These are phyloP conservation scores for Noctua janthe DNA, from an alignment of 2,888 invertebrate species.

Conservation along the genomic window DNA sequence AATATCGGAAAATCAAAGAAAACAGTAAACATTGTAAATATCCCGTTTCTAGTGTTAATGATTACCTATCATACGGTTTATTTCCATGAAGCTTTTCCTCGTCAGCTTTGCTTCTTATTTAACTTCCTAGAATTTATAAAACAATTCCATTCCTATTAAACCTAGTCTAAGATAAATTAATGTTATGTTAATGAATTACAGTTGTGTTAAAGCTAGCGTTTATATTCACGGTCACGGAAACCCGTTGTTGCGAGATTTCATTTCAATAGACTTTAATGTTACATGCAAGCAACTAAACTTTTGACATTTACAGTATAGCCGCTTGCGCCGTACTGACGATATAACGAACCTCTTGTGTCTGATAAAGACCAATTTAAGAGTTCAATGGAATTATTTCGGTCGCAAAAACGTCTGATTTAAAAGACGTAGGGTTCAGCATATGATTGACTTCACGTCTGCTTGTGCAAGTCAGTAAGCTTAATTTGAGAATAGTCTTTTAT, in stretches of 20 bases:
- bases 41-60: too few relatives aligned
- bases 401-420: conserved; percentile 37
- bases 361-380: conserved; percentile 46
- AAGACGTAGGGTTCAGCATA: neutral
- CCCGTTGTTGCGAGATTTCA: conserved; percentile 57
- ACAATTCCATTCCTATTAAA: conserved; percentile 12
- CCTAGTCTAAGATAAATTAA: conserved; percentile 17
- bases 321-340: conserved; percentile 30
- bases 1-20: too few relatives aligned
- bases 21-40: too few relatives aligned
- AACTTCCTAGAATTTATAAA: conserved; percentile 27
- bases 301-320: conserved; percentile 57
- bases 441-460: conserved; percentile 9
- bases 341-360: conserved; percentile 57
- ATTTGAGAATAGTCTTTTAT: conserved; percentile 7
- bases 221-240: conserved; percentile 60
- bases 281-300: conserved; percentile 52
- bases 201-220: conserved; percentile 27
- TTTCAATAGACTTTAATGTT: conserved; percentile 57
- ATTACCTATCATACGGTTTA: too few relatives aligned
- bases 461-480: conserved; percentile 2
- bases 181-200: conserved; percentile 39
- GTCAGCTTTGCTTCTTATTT: neutral
- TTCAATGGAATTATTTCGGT: conserved; percentile 36
- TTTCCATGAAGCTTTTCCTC: neutral